phyloP scores from a whole-genome alignment of 2,888 invertebrate genomes.

The Xanthia icteritia region DNA sequence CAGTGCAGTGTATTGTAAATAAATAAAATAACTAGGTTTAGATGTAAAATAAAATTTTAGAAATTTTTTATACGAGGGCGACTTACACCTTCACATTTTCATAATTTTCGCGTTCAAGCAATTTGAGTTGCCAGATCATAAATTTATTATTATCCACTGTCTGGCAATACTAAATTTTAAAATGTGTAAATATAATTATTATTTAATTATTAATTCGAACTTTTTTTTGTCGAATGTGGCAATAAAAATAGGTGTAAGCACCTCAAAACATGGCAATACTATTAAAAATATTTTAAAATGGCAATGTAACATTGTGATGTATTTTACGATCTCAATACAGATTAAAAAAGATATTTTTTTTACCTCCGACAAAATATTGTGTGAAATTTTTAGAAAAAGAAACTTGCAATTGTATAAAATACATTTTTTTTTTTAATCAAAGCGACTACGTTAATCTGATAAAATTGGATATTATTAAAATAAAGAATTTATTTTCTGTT shows the following conservation, averaged over 20 bases:
- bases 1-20: conserved; percentile 89
- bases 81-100: conserved; percentile 77
- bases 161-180: conserved; percentile 63
- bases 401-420: conserved; percentile 65
- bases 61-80: conserved; percentile 80
- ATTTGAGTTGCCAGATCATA: conserved; percentile 61
- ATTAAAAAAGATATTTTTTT: conserved; percentile 75
- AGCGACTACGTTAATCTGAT: conserved; percentile 86
- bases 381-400: conserved; percentile 59
- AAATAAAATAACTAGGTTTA: conserved; percentile 75
- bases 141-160: conserved; percentile 41
- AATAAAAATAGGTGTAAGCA: conserved; percentile 71
- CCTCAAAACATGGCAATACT: conserved; percentile 78
- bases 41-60: conserved; percentile 76
- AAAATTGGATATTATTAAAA: conserved; percentile 88
- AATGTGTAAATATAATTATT: conserved; percentile 66
- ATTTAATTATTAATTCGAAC: conserved; percentile 64
- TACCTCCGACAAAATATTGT: conserved; percentile 70
- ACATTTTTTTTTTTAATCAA: conserved; percentile 71
- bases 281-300: conserved; percentile 76
- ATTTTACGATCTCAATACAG: conserved; percentile 87
- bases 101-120: conserved; percentile 63
- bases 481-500: conserved; percentile 91
- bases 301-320: conserved; percentile 85
- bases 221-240: conserved; percentile 47